Conservation (phyloP, 2,113 vertebrate species). For the Heteronetta atricapilla region DNA sequence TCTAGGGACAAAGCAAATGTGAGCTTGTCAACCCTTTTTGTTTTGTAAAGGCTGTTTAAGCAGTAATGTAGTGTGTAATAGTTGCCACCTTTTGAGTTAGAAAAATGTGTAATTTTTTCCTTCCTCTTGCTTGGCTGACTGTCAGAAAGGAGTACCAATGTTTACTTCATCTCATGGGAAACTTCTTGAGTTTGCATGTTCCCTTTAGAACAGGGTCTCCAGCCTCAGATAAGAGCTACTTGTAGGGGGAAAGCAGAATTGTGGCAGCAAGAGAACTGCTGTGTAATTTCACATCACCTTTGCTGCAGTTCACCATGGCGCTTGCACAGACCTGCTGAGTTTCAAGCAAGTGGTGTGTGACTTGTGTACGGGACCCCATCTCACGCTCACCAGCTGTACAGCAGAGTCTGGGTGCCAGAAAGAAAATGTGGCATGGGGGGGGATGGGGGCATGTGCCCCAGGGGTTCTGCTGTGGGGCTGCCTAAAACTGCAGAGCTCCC, state of each 20-base stretch:
- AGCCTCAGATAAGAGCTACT: neutral
- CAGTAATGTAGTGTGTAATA: neutral
- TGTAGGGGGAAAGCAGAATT: neutral
- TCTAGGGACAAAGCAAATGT: neutral
- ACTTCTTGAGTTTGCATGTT: neutral
- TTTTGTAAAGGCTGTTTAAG: neutral
- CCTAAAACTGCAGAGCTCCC: neutral
- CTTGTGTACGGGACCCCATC: neutral
- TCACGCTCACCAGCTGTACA: rapidly evolving
- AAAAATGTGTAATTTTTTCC: rapidly evolving
- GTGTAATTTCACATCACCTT: neutral
- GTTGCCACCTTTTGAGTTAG: neutral
- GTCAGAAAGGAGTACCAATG: neutral
- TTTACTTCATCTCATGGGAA: neutral
- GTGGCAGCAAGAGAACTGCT: neutral
- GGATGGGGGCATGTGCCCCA: neutral
- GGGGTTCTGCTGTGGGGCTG: neutral
- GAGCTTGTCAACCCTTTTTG: neutral
- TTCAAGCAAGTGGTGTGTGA: rapidly evolving
- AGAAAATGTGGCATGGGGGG: rapidly evolving
- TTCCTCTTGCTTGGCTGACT: neutral
- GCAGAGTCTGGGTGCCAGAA: neutral
- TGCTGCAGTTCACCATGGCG: neutral
- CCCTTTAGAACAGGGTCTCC: neutral
- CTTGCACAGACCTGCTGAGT: neutral